Conservation (phyloP, 2,888 invertebrate genomes). For the Cantharis rufa region DNA sequence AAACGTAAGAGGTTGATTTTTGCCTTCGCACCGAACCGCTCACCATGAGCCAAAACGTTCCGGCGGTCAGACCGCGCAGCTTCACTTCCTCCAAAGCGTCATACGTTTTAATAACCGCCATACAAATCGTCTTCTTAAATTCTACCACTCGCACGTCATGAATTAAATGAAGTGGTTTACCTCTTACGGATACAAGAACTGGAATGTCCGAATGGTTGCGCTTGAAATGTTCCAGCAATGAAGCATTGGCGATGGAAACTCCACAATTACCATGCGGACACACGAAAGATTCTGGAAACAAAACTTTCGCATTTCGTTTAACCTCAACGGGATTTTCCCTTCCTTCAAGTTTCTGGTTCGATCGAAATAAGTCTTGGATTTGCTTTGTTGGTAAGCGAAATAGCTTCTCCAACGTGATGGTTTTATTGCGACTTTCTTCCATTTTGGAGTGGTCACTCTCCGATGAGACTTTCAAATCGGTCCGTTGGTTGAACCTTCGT, state of each 20-base stretch:
- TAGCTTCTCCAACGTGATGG: constrained; percentile 43
- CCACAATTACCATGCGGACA: constrained; percentile 51
- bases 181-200: constrained; percentile 40
- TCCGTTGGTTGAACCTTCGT: constrained; percentile 36
- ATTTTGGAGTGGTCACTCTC: neutral
- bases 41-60: constrained; percentile 52
- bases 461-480: neutral
- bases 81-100: constrained; percentile 23
- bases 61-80: constrained; percentile 15
- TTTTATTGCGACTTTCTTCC: constrained; percentile 16
- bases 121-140: constrained; percentile 42
- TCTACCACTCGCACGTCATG: constrained; percentile 43
- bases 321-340: neutral
- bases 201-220: constrained; percentile 49
- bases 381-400: constrained; percentile 41
- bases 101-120: constrained; percentile 47
- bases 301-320: neutral
- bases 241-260: constrained; percentile 47
- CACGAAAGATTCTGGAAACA: constrained; percentile 33
- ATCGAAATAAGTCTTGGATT: constrained; percentile 36
- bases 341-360: constrained; percentile 6
- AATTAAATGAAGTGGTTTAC: constrained; percentile 42
- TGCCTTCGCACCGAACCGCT: constrained; percentile 43
- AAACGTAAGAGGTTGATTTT: constrained; percentile 38
- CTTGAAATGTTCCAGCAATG: constrained; percentile 49